phyloP scores from a whole-genome alignment of 2,113 vertebrate species.

The Podarcis muralis region DNA sequence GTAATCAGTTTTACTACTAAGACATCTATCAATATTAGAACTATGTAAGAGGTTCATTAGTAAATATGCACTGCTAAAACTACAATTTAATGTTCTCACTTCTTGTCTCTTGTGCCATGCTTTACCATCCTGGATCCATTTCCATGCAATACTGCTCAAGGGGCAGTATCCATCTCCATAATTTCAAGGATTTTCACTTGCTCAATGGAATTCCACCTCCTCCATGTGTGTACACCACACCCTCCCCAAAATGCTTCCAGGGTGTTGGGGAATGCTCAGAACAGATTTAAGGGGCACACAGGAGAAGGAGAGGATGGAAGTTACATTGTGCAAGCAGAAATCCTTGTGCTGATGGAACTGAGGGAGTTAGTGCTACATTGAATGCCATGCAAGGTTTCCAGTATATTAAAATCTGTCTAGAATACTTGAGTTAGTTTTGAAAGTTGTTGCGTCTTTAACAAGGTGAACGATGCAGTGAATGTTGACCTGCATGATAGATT shows the following conservation, averaged over 20 bases:
- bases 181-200: too few relatives aligned
- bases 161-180: too few relatives aligned
- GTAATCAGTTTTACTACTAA: not conserved
- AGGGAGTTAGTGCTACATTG: too few relatives aligned
- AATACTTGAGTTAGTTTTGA: slow-evolving; percentile 1
- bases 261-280: too few relatives aligned
- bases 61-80: not conserved
- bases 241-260: too few relatives aligned
- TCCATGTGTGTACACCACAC: too few relatives aligned
- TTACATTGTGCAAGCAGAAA: too few relatives aligned
- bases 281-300: too few relatives aligned
- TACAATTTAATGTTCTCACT: not conserved
- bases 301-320: too few relatives aligned
- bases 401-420: accelerated
- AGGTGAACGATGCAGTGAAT: slow-evolving; percentile 19
- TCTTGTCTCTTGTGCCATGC: slow-evolving; percentile 43
- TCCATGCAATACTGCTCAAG: not conserved
- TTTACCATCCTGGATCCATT: slow-evolving; percentile 32
- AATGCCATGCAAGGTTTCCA: not conserved
- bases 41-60: not conserved
- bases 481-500: not conserved
- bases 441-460: slow-evolving; percentile 13
- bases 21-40: not conserved
- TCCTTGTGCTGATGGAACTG: too few relatives aligned
- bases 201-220: too few relatives aligned